Evolutionary conservation across 2,797 vertebrate species (phyloP).

Genomic region (Spatula versicolor): DNA sequence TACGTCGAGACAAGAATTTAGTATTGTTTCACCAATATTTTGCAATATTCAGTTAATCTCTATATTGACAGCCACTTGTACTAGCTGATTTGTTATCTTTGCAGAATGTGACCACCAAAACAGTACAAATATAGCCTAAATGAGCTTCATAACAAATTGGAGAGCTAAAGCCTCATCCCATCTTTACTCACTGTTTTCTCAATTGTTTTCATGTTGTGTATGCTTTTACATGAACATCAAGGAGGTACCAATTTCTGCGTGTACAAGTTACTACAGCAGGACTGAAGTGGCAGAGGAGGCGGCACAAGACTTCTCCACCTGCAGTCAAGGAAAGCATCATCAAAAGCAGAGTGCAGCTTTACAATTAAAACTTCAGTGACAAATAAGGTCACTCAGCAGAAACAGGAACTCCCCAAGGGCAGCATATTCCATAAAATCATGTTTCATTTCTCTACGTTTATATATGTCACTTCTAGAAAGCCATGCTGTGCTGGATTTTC

Average conservation of each 20-base stretch:
- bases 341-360: neutral
- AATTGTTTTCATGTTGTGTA: neutral
- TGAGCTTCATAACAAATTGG: neutral
- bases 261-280: neutral
- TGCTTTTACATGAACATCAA: neutral
- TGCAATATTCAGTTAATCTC: neutral
- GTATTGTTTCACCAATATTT: neutral
- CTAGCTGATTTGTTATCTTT: neutral
- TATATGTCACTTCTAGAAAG: neutral
- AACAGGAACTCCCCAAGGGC: neutral
- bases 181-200: neutral
- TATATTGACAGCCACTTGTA: neutral
- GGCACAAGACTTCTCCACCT: neutral
- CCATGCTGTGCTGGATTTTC: neutral
- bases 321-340: neutral
- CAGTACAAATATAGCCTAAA: neutral
- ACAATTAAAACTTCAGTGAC: neutral
- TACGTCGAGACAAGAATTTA: neutral
- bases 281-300: neutral
- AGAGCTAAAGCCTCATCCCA: neutral
- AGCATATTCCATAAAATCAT: neutral
- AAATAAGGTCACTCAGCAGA: neutral
- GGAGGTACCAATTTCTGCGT: neutral
- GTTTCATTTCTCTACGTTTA: neutral
- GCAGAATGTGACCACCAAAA: neutral